Conservation (phyloP, 2,113 vertebrate species). For the Ploceus nigricollis region DNA sequence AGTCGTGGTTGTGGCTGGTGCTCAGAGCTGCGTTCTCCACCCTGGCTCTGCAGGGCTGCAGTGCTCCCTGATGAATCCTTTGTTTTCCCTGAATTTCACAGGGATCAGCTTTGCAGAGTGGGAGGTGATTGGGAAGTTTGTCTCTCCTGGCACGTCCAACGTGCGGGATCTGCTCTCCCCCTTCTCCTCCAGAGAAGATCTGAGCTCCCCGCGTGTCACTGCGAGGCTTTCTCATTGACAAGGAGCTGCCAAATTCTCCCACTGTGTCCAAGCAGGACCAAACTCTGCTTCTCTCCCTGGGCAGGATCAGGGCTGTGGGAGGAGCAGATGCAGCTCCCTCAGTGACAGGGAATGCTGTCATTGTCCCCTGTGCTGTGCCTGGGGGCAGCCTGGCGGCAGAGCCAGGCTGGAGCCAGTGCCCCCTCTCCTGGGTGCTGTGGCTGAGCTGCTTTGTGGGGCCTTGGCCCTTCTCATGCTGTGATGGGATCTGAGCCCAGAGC, state of each 20-base stretch:
- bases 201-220: not conserved
- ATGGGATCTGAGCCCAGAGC: not conserved
- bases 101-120: not conserved
- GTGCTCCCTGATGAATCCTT: not conserved
- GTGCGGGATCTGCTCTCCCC: not conserved
- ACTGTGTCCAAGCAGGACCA: not conserved
- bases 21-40: not conserved
- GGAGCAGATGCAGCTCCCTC: not conserved
- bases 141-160: not conserved
- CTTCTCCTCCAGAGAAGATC: not conserved
- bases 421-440: not conserved
- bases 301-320: not conserved
- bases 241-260: not conserved
- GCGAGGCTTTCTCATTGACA: not conserved
- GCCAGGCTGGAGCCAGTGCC: not conserved
- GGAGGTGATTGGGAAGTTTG: not conserved
- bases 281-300: not conserved
- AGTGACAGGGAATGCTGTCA: rapidly evolving
- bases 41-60: not conserved
- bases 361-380: not conserved
- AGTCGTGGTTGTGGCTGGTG: not conserved
- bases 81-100: not conserved
- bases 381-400: not conserved
- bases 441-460: not conserved
- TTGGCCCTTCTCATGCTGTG: not conserved